These are phyloP conservation scores for Phrynocephalus guinanensis DNA, from an alignment of 2,797 vertebrate species.

Conservation along the genomic window DNA sequence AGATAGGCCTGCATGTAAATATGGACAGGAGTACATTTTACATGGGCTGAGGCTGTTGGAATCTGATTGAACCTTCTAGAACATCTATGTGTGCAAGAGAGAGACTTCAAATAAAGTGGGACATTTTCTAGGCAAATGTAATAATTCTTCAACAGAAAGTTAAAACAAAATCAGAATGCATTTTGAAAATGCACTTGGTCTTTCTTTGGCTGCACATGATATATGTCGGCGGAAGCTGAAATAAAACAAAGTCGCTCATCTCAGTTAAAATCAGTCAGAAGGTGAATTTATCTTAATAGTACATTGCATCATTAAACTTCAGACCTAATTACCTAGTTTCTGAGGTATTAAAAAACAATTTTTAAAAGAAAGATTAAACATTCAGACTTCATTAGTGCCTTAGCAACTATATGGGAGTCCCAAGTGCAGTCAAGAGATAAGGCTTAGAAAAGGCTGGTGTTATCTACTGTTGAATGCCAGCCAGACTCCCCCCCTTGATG, in stretches of 20 bases:
- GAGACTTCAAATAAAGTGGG: background rate
- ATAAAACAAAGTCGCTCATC: background rate
- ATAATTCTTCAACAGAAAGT: constrained; percentile 19
- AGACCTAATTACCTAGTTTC: background rate
- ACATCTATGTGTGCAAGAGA: background rate
- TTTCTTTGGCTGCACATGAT: constrained; percentile 23
- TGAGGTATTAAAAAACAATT: background rate
- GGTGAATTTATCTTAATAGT: background rate
- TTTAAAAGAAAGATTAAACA: background rate
- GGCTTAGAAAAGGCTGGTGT: background rate
- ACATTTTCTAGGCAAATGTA: background rate
- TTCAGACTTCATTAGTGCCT: rapidly evolving
- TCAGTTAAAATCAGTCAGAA: constrained; percentile 37
- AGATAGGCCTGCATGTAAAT: background rate
- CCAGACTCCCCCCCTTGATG: background rate
- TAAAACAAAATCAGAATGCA: constrained; percentile 26
- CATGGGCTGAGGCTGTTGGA: background rate
- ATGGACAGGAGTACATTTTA: background rate
- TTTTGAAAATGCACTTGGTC: constrained; percentile 47
- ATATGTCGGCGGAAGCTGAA: constrained; percentile 15
- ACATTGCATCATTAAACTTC: background rate
- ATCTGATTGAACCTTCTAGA: background rate
- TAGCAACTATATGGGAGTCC: background rate
- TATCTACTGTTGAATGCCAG: background rate
- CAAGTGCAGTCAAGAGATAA: background rate